A percentile compares a stretch with the other conserved stretches of the same genome.
These are phyloP conservation scores for Polymixis flavicincta DNA, from an alignment of 2,888 invertebrate genomes.

Conservation along the genomic window DNA sequence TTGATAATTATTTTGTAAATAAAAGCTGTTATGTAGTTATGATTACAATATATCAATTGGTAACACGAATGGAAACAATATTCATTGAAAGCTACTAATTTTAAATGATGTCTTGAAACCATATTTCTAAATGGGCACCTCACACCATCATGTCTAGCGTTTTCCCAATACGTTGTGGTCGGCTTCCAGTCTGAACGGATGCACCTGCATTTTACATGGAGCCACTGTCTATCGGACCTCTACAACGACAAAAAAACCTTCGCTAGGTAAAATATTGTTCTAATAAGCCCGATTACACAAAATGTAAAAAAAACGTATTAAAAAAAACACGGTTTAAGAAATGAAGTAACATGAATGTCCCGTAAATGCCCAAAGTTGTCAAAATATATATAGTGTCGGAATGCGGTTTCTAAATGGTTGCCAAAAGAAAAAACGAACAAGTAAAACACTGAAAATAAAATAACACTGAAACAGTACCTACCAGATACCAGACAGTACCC, in stretches of 20 bases:
- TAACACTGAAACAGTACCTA: conserved; percentile 18
- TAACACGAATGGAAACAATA: neutral
- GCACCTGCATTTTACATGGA: too few species aligned
- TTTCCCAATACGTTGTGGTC: too few species aligned
- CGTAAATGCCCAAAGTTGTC: neutral
- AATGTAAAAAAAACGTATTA: neutral
- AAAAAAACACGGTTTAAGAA: neutral
- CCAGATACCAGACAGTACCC: conserved; percentile 32
- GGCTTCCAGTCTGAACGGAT: too few species aligned
- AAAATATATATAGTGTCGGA: neutral
- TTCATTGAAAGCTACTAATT: neutral
- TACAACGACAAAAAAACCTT: neutral
- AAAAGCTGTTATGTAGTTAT: neutral
- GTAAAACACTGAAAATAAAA: conserved; percentile 19
- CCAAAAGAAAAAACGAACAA: conserved; percentile 23
- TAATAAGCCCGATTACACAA: neutral
- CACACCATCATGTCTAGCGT: too few species aligned
- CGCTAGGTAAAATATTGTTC: neutral
- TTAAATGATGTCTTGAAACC: neutral
- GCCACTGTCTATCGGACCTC: too few species aligned
- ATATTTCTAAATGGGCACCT: neutral
- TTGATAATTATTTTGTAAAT: neutral
- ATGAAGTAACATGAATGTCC: neutral
- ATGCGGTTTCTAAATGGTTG: neutral
- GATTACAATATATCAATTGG: neutral